Conservation (phyloP, 2,797 vertebrate genomes). For the Tokudaia tokunoshimensis region DNA sequence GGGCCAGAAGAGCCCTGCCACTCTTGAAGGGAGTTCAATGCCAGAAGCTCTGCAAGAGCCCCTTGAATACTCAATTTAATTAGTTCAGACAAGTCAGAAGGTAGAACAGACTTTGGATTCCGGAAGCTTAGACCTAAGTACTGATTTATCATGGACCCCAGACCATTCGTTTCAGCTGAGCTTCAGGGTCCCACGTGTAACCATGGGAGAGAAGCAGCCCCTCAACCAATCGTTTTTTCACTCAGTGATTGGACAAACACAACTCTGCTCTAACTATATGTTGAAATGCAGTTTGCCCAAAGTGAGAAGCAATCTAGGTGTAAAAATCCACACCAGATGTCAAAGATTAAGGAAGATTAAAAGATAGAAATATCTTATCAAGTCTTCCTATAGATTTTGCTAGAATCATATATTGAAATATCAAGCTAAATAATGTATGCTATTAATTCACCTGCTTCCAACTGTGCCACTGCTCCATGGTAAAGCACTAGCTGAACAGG, state of each 20-base stretch:
- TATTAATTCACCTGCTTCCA: not conserved
- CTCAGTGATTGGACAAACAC: not conserved
- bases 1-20: not conserved
- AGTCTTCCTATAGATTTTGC: not conserved
- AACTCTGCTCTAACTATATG: not conserved
- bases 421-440: not conserved
- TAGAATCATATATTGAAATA: slow-evolving; percentile 6
- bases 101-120: not conserved
- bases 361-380: not conserved
- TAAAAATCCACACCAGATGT: not conserved
- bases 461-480: too few relatives aligned
- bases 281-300: not conserved
- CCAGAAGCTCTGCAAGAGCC: not conserved
- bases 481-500: not conserved
- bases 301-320: not conserved
- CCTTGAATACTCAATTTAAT: not conserved
- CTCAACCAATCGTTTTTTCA: not conserved
- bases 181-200: not conserved
- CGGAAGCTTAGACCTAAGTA: not conserved
- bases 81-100: not conserved
- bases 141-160: not conserved
- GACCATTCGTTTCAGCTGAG: not conserved
- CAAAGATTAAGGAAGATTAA: not conserved
- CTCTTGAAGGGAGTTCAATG: not conserved
- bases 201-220: not conserved